Evolutionary conservation across 2,797 vertebrate genomes (phyloP).

Genomic region (Odontamblyopus lacepedii): DNA sequence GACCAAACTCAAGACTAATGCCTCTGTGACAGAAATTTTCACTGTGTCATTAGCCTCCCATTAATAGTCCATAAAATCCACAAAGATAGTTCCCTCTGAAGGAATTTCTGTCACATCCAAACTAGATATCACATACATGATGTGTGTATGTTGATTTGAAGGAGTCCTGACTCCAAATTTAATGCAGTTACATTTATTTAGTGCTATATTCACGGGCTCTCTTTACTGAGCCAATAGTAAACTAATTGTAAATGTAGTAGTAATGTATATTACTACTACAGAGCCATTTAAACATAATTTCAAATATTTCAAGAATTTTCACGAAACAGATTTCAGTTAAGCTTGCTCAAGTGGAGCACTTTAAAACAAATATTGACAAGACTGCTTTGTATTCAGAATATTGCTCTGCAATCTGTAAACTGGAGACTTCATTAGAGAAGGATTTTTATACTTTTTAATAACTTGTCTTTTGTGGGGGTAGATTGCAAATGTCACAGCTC

Average conservation of each 20-base stretch:
- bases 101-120: neutral
- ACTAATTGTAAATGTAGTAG: neutral
- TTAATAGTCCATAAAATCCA: conserved; percentile 15
- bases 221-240: neutral
- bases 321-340: conserved; percentile 36
- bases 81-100: neutral
- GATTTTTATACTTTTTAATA: conserved; percentile 35
- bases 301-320: too few species aligned
- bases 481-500: conserved; percentile 43
- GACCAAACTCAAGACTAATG: conserved; percentile 13
- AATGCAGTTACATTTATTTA: neutral
- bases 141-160: neutral
- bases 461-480: conserved; percentile 29
- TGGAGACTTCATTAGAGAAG: conserved; percentile 38
- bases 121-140: neutral
- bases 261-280: conserved; percentile 14
- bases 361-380: conserved; percentile 32
- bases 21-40: conserved; percentile 6
- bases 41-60: conserved; percentile 20
- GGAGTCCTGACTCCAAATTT: neutral
- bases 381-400: conserved; percentile 27
- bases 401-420: conserved; percentile 29
- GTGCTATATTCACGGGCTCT: neutral
- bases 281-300: neutral
- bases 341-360: conserved; percentile 42